Base-by-base conservation (phyloP, 2,797 vertebrate species). In the Spizella passerina region DNA sequence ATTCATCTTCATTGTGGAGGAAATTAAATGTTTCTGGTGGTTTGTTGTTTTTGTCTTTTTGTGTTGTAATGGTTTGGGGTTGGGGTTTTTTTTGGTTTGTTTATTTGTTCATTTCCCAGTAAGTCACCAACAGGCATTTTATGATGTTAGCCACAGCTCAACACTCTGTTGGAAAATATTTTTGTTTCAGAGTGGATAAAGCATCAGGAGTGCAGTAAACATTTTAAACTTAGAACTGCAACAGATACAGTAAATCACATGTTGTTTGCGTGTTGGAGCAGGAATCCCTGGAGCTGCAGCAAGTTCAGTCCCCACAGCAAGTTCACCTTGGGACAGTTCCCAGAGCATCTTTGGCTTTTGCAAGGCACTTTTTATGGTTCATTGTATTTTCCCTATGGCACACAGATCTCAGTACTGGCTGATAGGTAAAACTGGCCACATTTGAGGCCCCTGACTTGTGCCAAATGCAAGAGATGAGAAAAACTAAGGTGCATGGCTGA, bases 41-140 rank as follows among this genome's bases (percentile, higher is more conserved):
- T 90, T 90, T 72, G 71, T 65, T 91, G 57, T 64, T 86, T 91
- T 71, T 60, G 64, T 76, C 44, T 65, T 82, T 82, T 76, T 47
- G 34, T 27, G 59, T 59, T 70, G 82, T 64, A 47, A 86, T 21
- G 53, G 72, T 59, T 78, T 36, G 22, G 21, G 32, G 17, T 18
- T 65, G 23, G 38, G 14, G 11, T 47, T 70, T 34, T 27, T 30
- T 55, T 66, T 32, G 2, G 46, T 78, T 88, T 84, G 93, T 94
- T 96, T 95, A 70, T 94, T 96, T 96, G 38, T 64, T 96, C 78
- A 63, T 87, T 82, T 91, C 89, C 76, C 86, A 87, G 57, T 75
- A 91, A 94, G 84, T 87, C 82, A 56, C 82, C 32, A 59, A 52
- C 59, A 88, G 86, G 76, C 60, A 52, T 52, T 87, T 93, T 52